Evolutionary conservation across 2,888 invertebrate genomes (phyloP).

Genomic region (Onchidella celtica): DNA sequence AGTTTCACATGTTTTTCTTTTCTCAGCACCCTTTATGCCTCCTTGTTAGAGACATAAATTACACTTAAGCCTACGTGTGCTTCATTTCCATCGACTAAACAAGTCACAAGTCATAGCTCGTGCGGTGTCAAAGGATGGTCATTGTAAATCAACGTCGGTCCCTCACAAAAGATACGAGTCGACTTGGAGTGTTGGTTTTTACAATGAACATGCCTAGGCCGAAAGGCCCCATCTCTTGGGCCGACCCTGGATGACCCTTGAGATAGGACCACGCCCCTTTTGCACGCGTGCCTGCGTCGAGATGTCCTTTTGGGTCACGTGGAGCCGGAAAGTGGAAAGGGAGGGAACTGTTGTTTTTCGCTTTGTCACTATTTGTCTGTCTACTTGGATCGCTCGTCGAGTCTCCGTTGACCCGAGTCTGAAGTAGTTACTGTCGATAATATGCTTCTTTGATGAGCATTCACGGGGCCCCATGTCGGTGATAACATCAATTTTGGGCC

Average conservation of each 20-base stretch:
- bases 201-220: neutral
- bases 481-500: constrained; percentile 33
- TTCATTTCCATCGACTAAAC: neutral
- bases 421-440: constrained; percentile 29
- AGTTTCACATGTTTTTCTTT: no score
- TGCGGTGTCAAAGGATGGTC: neutral
- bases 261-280: constrained; percentile 28
- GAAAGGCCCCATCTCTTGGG: neutral
- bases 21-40: no score
- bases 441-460: constrained; percentile 36
- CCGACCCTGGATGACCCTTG: constrained; percentile 23
- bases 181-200: constrained; percentile 15
- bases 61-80: no score
- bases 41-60: no score
- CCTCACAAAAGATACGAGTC: neutral
- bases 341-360: constrained; percentile 33
- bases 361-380: constrained; percentile 49
- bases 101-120: neutral
- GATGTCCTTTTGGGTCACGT: constrained; percentile 39
- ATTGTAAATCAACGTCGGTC: constrained; percentile 2
- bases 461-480: neutral
- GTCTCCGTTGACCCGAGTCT: constrained; percentile 8
- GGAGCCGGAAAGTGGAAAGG: constrained; percentile 1
- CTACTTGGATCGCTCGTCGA: constrained; percentile 17
- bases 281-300: constrained; percentile 45